Conservation (phyloP, 1,140 invertebrate species). For the Sweltsa coloradensis region DNA sequence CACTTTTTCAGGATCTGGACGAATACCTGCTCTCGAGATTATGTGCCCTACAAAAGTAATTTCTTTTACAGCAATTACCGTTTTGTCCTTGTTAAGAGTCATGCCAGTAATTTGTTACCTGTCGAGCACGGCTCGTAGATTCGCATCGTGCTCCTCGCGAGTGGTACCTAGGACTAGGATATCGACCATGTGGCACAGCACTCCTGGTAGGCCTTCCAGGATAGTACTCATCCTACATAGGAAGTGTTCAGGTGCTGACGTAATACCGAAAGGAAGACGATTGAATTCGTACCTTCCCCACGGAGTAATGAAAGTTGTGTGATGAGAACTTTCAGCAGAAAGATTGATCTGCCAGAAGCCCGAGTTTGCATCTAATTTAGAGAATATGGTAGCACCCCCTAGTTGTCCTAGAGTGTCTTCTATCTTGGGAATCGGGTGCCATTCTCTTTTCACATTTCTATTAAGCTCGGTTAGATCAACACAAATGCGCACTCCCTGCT, state of each 20-base stretch:
- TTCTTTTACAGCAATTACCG: conserved; percentile 20
- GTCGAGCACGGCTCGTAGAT: conserved; percentile 22
- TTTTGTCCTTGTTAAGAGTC: conserved; percentile 27
- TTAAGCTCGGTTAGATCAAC: too few species aligned
- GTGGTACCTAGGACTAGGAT: conserved; percentile 22
- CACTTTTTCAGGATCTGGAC: conserved; percentile 27
- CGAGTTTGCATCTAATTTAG: too few species aligned
- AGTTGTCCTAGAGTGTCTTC: too few species aligned
- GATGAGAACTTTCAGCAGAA: too few species aligned
- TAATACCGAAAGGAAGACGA: neutral
- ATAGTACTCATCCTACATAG: neutral
- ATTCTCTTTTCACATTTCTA: too few species aligned
- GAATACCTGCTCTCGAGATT: conserved; percentile 26
- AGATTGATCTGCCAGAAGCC: too few species aligned
- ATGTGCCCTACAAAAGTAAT: conserved; percentile 29
- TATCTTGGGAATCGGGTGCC: too few species aligned
- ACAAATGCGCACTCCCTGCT: too few species aligned
- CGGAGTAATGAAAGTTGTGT: neutral
- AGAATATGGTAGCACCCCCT: too few species aligned
- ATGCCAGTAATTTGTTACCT: conserved; percentile 18
- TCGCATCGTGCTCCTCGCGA: conserved; percentile 20
- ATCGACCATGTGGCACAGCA: conserved; percentile 26
- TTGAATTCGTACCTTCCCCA: neutral
- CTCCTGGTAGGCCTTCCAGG: conserved; percentile 20
- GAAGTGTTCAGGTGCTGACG: neutral